Base-by-base conservation (phyloP, 2,888 invertebrate species). In the Drosophila setosimentum region DNA sequence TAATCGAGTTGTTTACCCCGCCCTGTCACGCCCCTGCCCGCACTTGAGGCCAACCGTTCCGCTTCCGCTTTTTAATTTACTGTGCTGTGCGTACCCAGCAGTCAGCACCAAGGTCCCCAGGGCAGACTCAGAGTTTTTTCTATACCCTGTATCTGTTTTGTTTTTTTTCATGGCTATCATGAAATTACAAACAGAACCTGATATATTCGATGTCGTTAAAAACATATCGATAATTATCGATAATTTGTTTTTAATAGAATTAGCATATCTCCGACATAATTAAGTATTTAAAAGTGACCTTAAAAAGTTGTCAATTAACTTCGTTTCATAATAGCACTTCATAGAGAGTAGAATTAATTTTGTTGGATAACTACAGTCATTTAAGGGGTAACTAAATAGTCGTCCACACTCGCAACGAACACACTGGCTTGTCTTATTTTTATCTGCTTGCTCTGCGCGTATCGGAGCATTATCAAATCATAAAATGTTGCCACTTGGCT, bases 401-500 rank as follows among this genome's bases (percentile, higher is more conserved):
- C 49, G 6, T 3, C 3, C n/a, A 29, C 29, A 2, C 4, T 16
- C 11, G 1, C 29, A 0, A 37, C 2, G 10, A 4, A 10, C 2
- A 18, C 29, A 35, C 2, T 18, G 7, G 21, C 10, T 10, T 42
- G 30, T 35, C 32, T 33, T 21, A 3, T n/a, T 24, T 54, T 24
- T 55, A 55, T 55, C 3, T 50, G 13, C 21, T 68, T 35, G 32
- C n/a, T 61, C 29, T 54, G 49, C 70, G 66, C 89, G 35, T 90
- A 87, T 91, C 90, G 89, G 89, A 49, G 57, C 87, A 92, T 92
- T 92, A 92, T 92, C 91, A 91, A 91, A 92, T 91, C 92, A 92
- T 92, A 92, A 92, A 92, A 92, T 91, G 91, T 89, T 92, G 91
- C 88, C 92, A 91, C 92, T 92, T 91, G 91, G 78, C 73, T 63